A percentile compares a stretch with the other conserved stretches of the same genome.
Conservation (phyloP, 2,797 vertebrate genomes). For the Enteromius anoplus region DNA sequence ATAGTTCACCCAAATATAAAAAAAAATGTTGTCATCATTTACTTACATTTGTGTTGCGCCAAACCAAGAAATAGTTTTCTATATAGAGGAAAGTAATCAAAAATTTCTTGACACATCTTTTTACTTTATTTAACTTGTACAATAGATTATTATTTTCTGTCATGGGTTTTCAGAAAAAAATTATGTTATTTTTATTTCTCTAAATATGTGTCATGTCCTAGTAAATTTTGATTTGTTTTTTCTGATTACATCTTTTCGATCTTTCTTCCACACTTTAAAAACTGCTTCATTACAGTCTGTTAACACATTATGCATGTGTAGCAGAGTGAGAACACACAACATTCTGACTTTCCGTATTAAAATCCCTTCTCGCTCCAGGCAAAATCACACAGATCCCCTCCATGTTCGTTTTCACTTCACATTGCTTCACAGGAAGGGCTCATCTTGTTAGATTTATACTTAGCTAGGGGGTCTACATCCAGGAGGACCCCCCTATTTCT, state of each 20-base stretch:
- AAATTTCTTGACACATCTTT: background rate
- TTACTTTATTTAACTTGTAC: background rate
- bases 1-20: background rate
- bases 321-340: background rate
- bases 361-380: constrained; percentile 14
- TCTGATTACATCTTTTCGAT: background rate
- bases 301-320: background rate
- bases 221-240: background rate
- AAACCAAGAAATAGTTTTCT: background rate
- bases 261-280: background rate
- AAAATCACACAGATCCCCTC: background rate
- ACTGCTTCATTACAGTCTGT: background rate
- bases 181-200: background rate
- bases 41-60: background rate
- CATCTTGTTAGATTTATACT: constrained; percentile 50
- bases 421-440: constrained; percentile 35
- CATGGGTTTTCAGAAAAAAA: background rate
- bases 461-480: constrained; percentile 37
- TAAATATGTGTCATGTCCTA: background rate
- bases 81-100: background rate
- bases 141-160: background rate
- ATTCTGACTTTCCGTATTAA: background rate
- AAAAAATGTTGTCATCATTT: background rate
- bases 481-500: constrained; percentile 26
- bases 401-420: constrained; percentile 2